phyloP scores from a whole-genome alignment of 2,888 invertebrate genomes.

The Ceriagrion tenellum region DNA sequence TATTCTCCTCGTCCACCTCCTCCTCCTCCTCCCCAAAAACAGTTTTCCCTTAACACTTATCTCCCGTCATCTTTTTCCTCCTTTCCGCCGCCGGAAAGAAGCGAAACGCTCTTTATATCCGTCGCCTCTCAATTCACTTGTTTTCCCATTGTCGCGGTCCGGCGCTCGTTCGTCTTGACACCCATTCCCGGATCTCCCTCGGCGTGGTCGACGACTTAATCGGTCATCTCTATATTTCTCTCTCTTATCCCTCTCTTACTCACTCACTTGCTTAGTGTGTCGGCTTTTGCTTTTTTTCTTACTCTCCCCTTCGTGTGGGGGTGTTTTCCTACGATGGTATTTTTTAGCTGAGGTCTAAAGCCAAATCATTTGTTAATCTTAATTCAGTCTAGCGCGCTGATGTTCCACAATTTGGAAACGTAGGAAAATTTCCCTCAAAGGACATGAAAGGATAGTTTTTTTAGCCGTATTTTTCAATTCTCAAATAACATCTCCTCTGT shows the following conservation, averaged over 20 bases:
- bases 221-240: neutral
- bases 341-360: too few relatives aligned
- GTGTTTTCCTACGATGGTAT: too few relatives aligned
- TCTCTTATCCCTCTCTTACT: neutral
- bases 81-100: neutral
- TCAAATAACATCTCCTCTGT: neutral
- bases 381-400: too few relatives aligned
- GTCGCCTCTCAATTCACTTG: neutral
- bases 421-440: too few relatives aligned
- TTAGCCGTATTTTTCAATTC: too few relatives aligned
- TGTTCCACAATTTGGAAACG: too few relatives aligned
- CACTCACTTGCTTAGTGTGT: too few relatives aligned
- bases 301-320: too few relatives aligned
- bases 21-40: neutral
- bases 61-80: neutral
- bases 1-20: neutral
- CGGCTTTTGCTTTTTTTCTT: too few relatives aligned
- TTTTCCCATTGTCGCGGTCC: neutral
- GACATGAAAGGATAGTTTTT: too few relatives aligned
- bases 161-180: neutral
- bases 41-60: neutral
- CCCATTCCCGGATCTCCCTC: neutral
- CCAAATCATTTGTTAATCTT: too few relatives aligned
- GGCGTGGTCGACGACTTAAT: neutral
- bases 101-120: neutral